These are phyloP conservation scores for Equus przewalskii DNA, from an alignment of 2,113 vertebrate genomes.

Conservation along the genomic window DNA sequence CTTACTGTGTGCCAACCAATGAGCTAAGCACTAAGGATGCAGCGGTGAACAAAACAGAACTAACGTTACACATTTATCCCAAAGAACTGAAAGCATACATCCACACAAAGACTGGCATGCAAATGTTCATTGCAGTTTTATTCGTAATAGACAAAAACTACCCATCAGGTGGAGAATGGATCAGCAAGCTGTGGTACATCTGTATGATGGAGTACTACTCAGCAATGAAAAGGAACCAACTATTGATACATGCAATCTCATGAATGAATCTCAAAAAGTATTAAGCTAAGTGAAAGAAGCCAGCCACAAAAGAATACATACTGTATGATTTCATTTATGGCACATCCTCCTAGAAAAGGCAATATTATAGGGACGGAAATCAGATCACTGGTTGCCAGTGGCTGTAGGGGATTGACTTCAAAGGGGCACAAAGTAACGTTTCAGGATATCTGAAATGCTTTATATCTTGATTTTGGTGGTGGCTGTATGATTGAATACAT, in stretches of 20 bases:
- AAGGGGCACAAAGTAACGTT: slow-evolving; percentile 7
- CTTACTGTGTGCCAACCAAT: slow-evolving; percentile 3
- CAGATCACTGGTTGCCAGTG: background rate
- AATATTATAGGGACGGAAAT: slow-evolving; percentile 9
- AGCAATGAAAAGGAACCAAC: background rate
- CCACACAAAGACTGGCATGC: background rate
- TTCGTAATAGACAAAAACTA: background rate
- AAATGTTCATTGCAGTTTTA: background rate
- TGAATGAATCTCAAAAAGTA: background rate
- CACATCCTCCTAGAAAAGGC: background rate
- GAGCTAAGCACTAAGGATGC: background rate
- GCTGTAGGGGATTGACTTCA: background rate
- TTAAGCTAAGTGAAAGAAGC: background rate
- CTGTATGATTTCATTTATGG: background rate
- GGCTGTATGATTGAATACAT: background rate
- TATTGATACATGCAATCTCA: background rate
- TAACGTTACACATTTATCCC: background rate
- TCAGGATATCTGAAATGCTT: background rate
- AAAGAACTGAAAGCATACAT: slow-evolving; percentile 37
- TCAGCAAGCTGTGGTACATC: background rate
- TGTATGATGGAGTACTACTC: background rate
- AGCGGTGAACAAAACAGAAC: background rate
- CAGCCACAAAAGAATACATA: background rate
- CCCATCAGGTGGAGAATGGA: background rate
- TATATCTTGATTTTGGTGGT: slow-evolving; percentile 5